Base-by-base conservation (phyloP, 2,888 invertebrate species). In the Archips crataeganus region DNA sequence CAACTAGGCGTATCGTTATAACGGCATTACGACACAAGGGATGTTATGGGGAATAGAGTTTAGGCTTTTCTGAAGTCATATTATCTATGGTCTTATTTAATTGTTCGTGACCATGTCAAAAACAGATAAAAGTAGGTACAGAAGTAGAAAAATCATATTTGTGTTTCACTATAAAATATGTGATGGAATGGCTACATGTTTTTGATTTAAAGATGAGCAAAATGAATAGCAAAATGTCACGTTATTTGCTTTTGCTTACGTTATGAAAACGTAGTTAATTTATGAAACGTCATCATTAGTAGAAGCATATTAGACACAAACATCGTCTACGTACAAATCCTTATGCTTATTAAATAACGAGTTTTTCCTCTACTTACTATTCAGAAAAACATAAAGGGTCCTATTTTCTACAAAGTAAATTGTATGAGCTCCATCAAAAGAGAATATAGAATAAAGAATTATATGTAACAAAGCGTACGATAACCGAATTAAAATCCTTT, bases 401-500 rank as follows among this genome's bases (percentile, higher is more conserved):
- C 81, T 82, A 80, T 85, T 88, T 89, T 89, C 86, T 87, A 85
- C 82, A 85, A 85, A 84, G 84, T 87, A 87, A 90, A 90, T 89
- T 87, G 83, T 85, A 84, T 84, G 83, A 85, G 82, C 77, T 76
- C 78, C 80, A 81, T 86, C 87, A 88, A 87, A 89, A 86, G 84
- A 85, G 82, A 84, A 84, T 80, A 85, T 81, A 81, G 86, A 85
- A 87, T 90, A 89, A 91, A 88, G 89, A 89, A 86, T 87, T 84
- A 84, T 78, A 80, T 77, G 83, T 87, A 88, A 91, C 93, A 92
- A 91, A 91, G 89, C 84, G 77, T 79, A 79, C 85, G 88, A 89
- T 90, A 90, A 90, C 86, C 86, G 88, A 89, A 90, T 92, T 90
- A 90, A 90, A 91, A 87, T 86, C 89, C 87, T 90, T 93, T 93